These are phyloP conservation scores for Montipora sp. DNA, from an alignment of 64 coral and sea anemone genomes.

Conservation along the genomic window DNA sequence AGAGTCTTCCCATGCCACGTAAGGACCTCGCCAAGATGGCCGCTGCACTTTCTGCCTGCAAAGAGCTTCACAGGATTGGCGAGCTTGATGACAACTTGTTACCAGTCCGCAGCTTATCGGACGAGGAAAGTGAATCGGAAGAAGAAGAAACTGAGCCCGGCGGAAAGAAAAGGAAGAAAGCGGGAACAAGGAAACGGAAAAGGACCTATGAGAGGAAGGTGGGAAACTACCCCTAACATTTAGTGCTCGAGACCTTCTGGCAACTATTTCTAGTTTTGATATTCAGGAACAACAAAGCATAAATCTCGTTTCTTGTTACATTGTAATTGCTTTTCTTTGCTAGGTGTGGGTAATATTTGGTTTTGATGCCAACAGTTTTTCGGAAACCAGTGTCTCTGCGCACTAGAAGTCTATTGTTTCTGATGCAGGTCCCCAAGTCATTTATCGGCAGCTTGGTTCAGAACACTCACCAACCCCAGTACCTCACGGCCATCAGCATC, in stretches of 20 bases:
- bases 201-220: constrained; percentile 80
- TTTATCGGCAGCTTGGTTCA: constrained; percentile 49
- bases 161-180: constrained; percentile 53
- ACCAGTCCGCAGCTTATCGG: constrained; percentile 63
- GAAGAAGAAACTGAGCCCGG: constrained; percentile 60
- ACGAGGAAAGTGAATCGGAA: constrained; percentile 67
- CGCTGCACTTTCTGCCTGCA: constrained; percentile 72
- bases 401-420: no score
- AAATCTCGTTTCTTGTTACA: no score
- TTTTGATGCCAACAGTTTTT: no score
- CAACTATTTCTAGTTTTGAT: no score
- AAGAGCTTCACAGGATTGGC: constrained; percentile 48
- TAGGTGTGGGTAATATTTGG: no score
- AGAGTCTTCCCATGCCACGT: constrained; percentile 81
- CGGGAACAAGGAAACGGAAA: constrained; percentile 82
- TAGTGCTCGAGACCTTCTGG: no score
- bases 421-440: constrained; percentile 31
- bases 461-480: background rate
- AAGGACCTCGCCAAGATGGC: constrained; percentile 84
- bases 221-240: no score
- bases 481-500: constrained; percentile 24
- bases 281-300: no score
- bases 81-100: constrained; percentile 83
- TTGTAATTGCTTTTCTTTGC: no score
- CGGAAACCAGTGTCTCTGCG: no score